Conservation (phyloP, 1,140 invertebrate genomes). For the Diachasmimorpha longicaudata region DNA sequence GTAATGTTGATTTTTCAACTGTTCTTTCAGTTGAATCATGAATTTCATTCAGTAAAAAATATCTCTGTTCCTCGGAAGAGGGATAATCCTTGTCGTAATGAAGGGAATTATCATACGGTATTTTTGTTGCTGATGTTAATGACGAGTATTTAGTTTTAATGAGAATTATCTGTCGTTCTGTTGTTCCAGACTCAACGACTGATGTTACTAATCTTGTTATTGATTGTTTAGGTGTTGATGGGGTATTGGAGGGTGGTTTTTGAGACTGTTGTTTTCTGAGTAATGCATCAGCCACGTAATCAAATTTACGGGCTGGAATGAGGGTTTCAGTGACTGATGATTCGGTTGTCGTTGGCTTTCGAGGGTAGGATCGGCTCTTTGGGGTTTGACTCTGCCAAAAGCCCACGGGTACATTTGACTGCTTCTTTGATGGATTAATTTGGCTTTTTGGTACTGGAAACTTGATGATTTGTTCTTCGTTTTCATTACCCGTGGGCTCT, state of each 20-base stretch:
- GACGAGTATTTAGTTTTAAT: constrained; percentile 60
- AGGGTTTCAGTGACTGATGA: constrained; percentile 50
- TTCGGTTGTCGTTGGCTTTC: constrained; percentile 40
- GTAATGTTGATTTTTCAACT: constrained; percentile 52
- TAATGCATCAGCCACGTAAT: constrained; percentile 54
- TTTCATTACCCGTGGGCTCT: constrained; percentile 14
- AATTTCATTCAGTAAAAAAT: constrained; percentile 49
- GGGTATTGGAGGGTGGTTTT: constrained; percentile 40
- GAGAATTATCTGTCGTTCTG: constrained; percentile 59
- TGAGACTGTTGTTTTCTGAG: constrained; percentile 50
- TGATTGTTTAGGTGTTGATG: constrained; percentile 44
- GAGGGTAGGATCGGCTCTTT: constrained; percentile 46
- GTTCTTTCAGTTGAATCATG: constrained; percentile 42
- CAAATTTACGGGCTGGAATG: constrained; percentile 56
- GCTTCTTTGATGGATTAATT: background rate
- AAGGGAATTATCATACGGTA: constrained; percentile 37
- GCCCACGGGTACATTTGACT: constrained; percentile 12
- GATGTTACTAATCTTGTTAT: constrained; percentile 61
- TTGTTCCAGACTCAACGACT: constrained; percentile 59
- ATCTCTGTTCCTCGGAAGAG: constrained; percentile 21
- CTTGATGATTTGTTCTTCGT: background rate
- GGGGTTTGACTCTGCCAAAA: constrained; percentile 34
- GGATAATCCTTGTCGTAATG: constrained; percentile 14
- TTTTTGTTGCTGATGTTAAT: constrained; percentile 46
- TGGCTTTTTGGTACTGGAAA: background rate